phyloP scores from a whole-genome alignment of 2,888 invertebrate genomes.

The Sarcophaga rosellei region DNA sequence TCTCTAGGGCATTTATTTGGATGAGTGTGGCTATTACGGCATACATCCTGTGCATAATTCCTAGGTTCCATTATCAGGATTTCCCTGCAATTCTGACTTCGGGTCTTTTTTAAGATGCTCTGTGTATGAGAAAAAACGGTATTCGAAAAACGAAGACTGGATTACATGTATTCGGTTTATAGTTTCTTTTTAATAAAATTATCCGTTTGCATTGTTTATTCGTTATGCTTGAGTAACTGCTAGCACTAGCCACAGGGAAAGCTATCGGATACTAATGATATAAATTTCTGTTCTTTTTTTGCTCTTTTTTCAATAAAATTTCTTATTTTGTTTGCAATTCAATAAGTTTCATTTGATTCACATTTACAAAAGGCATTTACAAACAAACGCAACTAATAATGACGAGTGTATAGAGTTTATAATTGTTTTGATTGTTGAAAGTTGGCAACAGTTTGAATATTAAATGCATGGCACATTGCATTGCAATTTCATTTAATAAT shows the following conservation, averaged over 20 bases:
- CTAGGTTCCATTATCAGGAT: no score
- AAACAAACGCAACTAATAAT: background rate
- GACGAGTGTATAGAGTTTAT: conserved; percentile 21
- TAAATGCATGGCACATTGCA: conserved; percentile 6
- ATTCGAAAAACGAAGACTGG: no score
- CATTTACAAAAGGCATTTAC: conserved; percentile 12
- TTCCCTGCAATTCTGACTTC: no score
- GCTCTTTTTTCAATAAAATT: background rate
- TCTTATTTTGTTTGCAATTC: background rate
- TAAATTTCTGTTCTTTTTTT: background rate
- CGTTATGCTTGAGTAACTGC: background rate
- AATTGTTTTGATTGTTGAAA: conserved; percentile 60
- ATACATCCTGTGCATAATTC: no score
- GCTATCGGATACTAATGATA: background rate
- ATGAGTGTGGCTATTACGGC: no score
- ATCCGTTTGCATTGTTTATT: background rate
- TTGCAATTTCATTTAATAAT: no score
- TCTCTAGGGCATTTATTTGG: no score
- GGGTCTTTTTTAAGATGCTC: no score
- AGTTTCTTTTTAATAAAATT: no score
- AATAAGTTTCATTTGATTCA: conserved; percentile 45
- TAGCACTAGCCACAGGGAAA: background rate
- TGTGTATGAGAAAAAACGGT: no score
- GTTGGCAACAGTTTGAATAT: conserved; percentile 52
- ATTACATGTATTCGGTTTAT: no score